These are phyloP conservation scores for Brachynemurus nebulosus DNA, from an alignment of 2,888 invertebrate genomes.

Conservation along the genomic window DNA sequence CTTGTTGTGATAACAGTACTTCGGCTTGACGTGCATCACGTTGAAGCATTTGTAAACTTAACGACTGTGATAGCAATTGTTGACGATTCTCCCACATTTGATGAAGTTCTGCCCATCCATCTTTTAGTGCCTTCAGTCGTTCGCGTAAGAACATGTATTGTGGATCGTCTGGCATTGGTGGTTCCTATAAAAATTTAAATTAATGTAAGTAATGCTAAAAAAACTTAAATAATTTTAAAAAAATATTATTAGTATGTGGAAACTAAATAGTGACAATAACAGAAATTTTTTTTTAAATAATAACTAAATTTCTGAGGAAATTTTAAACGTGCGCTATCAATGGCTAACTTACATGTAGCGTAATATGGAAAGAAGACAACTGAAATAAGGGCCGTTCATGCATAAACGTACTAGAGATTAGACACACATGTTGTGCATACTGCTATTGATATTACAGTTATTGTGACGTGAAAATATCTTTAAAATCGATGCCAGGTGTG, in stretches of 20 bases:
- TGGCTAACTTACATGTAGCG: no score
- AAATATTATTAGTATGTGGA: background rate
- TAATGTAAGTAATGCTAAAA: background rate
- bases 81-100: slow-evolving; percentile 99
- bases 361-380: no score
- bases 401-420: no score
- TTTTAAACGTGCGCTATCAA: no score
- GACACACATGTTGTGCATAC: no score
- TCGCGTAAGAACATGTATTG: slow-evolving; percentile 99
- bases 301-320: slow-evolving; percentile 2
- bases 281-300: slow-evolving; percentile 1
- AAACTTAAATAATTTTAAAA: background rate
- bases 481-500: no score
- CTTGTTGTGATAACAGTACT: slow-evolving; percentile 94
- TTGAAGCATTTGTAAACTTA: slow-evolving; percentile 90
- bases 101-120: slow-evolving; percentile 98
- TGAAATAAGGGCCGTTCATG: no score
- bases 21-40: slow-evolving; percentile 96
- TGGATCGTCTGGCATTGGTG: slow-evolving; percentile 84
- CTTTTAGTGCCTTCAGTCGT: slow-evolving; percentile 91
- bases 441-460: no score
- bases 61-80: slow-evolving; percentile 81
- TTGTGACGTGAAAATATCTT: no score
- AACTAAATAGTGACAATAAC: no score
- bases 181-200: slow-evolving; percentile 37